Evolutionary conservation across 2,888 invertebrate species (phyloP), one percentile per base, ranked within the genome.

Genomic region (Mystacides longicornis): DNA sequence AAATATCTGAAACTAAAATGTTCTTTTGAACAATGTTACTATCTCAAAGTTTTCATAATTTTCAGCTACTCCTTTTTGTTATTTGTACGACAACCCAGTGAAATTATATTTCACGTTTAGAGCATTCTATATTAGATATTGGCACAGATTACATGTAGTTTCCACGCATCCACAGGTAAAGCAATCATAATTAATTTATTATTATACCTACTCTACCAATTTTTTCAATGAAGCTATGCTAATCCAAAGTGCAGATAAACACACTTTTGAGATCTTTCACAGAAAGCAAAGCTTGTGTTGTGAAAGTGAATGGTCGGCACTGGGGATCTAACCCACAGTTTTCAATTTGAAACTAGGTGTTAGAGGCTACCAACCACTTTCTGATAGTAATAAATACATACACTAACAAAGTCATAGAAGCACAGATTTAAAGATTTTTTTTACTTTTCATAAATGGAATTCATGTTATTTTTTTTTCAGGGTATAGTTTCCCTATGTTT

Each of bases 61-160:
- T 77, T 37, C 73, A 94, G 96, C 94, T 48, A 92, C 94, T 0
- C 96, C 96, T 1, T 88, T 97, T 67, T 96, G 96, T 69, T 97
- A 94, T 68, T 73, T 97, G 27, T 95, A 87, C 69, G 90, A 93
- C 64, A 90, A 94, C 63, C 89, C 94, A 0, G 84, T 89, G 16
- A 82, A 85, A 53, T 77, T 96, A 54, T 97, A 96, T 69, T 92
- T 85, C 65, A 87, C 93, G 1, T 95, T 96, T 72, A 80, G 94
- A 54, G 89, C 93, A 14, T 88, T 96, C 67, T 97, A 97, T 72
- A 79, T 87, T 55, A 81, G 93, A 54, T 95, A 93, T 67, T 96
- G 95, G 85, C 91, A 90, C 71, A 82, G 92, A 23, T 78, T 97
- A 52, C 96, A 96, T 67, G 88, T 89, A 58, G 88, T 97, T 23